Evolutionary conservation across 2,888 invertebrate genomes (phyloP).

Genomic region (Orthonychiurus folsomi): DNA sequence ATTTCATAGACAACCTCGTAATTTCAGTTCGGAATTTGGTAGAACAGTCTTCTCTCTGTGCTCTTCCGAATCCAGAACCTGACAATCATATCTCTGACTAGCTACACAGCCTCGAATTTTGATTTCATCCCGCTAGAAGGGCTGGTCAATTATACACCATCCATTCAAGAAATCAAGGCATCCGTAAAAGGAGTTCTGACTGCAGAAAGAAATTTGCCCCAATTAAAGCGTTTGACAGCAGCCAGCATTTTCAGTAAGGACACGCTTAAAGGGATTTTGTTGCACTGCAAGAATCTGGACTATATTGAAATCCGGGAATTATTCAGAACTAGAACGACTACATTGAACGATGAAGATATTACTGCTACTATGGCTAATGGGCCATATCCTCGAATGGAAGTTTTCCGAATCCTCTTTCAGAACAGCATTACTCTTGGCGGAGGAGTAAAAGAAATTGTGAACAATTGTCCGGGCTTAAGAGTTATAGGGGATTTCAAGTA

Average conservation of each 20-base stretch:
- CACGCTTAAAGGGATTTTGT: neutral
- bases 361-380: neutral
- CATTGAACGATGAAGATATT: neutral
- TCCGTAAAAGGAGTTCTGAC: conserved; percentile 7
- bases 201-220: neutral
- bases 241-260: neutral
- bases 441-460: neutral
- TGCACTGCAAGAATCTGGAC: neutral
- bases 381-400: neutral
- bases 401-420: conserved; percentile 6
- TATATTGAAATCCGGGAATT: conserved; percentile 9
- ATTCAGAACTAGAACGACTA: neutral
- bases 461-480: neutral
- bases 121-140: neutral
- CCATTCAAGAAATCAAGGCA: conserved; percentile 5
- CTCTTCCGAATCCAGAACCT: too few relatives aligned
- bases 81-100: neutral
- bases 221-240: neutral
- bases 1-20: too few relatives aligned
- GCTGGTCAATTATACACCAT: neutral
- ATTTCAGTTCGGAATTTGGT: too few relatives aligned
- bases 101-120: neutral
- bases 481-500: conserved; percentile 5
- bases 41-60: too few relatives aligned
- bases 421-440: neutral